Evolutionary conservation across 1,140 invertebrate species (phyloP).

Genomic region (Neomicropteryx cornuta): DNA sequence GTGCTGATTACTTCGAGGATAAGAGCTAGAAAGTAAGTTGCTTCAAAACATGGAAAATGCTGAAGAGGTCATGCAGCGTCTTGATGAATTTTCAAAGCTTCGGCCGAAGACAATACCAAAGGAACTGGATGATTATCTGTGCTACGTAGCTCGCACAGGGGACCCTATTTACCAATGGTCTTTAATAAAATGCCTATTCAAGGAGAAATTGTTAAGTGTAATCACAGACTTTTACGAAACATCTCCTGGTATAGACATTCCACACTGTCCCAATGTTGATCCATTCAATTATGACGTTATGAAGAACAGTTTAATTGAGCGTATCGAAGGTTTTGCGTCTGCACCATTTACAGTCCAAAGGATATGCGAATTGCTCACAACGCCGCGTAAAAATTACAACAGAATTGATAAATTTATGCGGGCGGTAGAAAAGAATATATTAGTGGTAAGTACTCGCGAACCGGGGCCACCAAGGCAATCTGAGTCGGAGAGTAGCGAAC

Average conservation of each 20-base stretch:
- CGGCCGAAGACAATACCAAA: conserved; percentile 74
- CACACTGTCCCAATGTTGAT: conserved; percentile 80
- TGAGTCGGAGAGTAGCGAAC: conserved; percentile 56
- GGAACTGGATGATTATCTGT: conserved; percentile 81
- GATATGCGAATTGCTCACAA: conserved; percentile 84
- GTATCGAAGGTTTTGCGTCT: conserved; percentile 71
- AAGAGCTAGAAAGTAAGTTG: neutral
- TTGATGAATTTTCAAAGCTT: conserved; percentile 78
- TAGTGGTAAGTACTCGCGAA: conserved; percentile 92
- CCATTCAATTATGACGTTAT: conserved; percentile 83
- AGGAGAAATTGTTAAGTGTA: conserved; percentile 75
- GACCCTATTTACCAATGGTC: conserved; percentile 91
- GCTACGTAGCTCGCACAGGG: conserved; percentile 85
- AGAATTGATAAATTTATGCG: conserved; percentile 93
- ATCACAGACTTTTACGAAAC: conserved; percentile 80
- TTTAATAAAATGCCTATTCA: conserved; percentile 74
- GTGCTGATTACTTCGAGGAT: too few species aligned
- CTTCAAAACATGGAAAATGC: conserved; percentile 62
- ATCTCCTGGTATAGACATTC: conserved; percentile 59
- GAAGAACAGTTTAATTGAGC: conserved; percentile 73
- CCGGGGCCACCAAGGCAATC: conserved; percentile 51
- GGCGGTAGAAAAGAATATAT: conserved; percentile 87
- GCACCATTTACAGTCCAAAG: conserved; percentile 95
- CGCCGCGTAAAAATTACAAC: conserved; percentile 89
- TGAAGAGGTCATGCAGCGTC: conserved; percentile 69